These are phyloP conservation scores for Drosophila equinoxialis DNA, from an alignment of 1,140 invertebrate species.

Conservation along the genomic window DNA sequence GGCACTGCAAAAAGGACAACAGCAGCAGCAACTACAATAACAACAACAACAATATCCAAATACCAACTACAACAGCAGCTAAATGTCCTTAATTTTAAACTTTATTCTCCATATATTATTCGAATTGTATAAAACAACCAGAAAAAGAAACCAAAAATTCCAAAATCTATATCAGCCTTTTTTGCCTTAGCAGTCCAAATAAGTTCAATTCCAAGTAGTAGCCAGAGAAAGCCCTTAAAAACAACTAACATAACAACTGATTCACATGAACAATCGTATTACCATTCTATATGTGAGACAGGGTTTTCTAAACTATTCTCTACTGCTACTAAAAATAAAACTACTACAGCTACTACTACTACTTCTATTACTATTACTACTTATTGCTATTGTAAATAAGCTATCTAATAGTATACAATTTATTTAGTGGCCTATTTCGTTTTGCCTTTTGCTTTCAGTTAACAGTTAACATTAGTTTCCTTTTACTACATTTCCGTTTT, in stretches of 20 bases:
- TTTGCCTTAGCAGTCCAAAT: slow-evolving; percentile 19
- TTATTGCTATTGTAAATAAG: slow-evolving; percentile 52
- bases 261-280: slow-evolving; percentile 12
- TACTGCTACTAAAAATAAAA: background rate
- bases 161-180: slow-evolving; percentile 14
- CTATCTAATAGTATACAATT: slow-evolving; percentile 15
- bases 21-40: background rate
- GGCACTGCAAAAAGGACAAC: slow-evolving; percentile 40
- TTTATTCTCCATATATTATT: slow-evolving; percentile 1
- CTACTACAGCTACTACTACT: background rate
- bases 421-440: slow-evolving; percentile 12
- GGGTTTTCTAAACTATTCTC: slow-evolving; percentile 4
- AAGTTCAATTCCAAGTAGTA: slow-evolving; percentile 40
- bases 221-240: slow-evolving; percentile 45
- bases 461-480: slow-evolving; percentile 20
- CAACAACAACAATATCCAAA: background rate
- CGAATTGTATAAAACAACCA: slow-evolving; percentile 7
- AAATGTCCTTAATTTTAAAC: background rate
- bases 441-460: slow-evolving; percentile 22
- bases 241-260: slow-evolving; percentile 14
- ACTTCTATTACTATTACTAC: background rate
- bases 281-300: slow-evolving; percentile 11
- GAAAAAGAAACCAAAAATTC: background rate
- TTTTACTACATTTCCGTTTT: background rate
- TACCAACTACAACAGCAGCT: background rate